These are phyloP conservation scores for Girardia tigrina DNA, from an alignment of 2,888 invertebrate species.

Conservation along the genomic window DNA sequence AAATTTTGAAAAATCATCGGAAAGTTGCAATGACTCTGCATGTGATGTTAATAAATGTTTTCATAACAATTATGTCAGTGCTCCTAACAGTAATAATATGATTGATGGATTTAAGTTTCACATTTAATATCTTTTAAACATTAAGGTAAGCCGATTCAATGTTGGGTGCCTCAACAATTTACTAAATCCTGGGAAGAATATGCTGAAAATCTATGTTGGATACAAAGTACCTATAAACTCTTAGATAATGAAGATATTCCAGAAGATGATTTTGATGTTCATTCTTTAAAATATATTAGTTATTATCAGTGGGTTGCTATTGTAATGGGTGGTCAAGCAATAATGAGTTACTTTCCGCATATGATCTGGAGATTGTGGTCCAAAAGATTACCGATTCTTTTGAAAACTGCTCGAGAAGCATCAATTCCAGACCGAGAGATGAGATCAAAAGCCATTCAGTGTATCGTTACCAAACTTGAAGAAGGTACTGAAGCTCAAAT, in stretches of 20 bases:
- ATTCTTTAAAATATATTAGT: conserved; percentile 30
- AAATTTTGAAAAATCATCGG: too few relatives aligned
- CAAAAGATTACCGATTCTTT: conserved; percentile 32
- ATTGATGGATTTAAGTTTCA: too few relatives aligned
- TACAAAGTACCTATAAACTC: conserved; percentile 37
- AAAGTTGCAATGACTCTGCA: too few relatives aligned
- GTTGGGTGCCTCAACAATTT: conserved; percentile 37
- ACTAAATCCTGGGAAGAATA: conserved; percentile 37
- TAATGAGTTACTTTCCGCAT: conserved; percentile 35
- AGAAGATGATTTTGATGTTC: conserved; percentile 27
- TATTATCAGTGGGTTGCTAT: conserved; percentile 37
- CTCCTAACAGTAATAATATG: too few relatives aligned
- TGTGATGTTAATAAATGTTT: too few relatives aligned
- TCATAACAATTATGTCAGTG: too few relatives aligned
- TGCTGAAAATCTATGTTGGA: conserved; percentile 37
- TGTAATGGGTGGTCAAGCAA: conserved; percentile 36
- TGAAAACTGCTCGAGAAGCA: conserved; percentile 34
- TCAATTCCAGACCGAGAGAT: conserved; percentile 35
- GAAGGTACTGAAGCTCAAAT: conserved; percentile 34
- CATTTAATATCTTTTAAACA: neutral
- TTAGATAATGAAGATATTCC: conserved; percentile 35
- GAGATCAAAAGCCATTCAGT: conserved; percentile 33
- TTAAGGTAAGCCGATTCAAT: conserved; percentile 35
- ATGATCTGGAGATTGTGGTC: conserved; percentile 35
- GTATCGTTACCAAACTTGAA: conserved; percentile 35